A percentile compares a stretch with the other conserved stretches of the same genome.
These are phyloP conservation scores for Lamproptera curius DNA, from an alignment of 2,888 invertebrate species.

Conservation along the genomic window DNA sequence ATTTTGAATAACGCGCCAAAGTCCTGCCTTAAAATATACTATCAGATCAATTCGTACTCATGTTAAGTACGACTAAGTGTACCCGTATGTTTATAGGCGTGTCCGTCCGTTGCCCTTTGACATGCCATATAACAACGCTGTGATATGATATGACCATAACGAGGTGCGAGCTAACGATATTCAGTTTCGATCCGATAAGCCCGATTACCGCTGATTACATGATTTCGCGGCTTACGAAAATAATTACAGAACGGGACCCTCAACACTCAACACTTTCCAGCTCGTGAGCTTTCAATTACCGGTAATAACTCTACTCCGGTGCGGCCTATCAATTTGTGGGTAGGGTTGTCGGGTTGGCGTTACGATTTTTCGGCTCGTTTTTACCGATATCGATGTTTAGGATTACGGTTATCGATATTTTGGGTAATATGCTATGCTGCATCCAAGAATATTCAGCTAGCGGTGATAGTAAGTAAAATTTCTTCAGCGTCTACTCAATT, in stretches of 20 bases:
- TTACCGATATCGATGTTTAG: conserved; percentile 30
- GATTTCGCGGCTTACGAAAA: conserved; percentile 42
- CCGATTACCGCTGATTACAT: conserved; percentile 45
- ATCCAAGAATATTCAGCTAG: too few relatives aligned
- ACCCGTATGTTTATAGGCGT: too few relatives aligned
- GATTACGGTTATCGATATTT: too few relatives aligned
- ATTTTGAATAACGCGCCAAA: background rate
- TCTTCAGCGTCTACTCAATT: too few relatives aligned
- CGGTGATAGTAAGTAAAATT: too few relatives aligned
- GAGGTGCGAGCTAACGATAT: conserved; percentile 14
- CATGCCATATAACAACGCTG: background rate
- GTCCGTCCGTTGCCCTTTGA: background rate
- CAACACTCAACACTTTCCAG: conserved; percentile 38
- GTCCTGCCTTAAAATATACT: too few relatives aligned
- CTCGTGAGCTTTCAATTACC: conserved; percentile 66
- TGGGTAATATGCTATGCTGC: too few relatives aligned
- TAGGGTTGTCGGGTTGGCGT: conserved; percentile 35
- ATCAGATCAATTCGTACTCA: too few relatives aligned
- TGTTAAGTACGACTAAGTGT: too few relatives aligned
- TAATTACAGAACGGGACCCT: conserved; percentile 45
- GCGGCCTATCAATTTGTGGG: conserved; percentile 62
- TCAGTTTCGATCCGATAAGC: conserved; percentile 38
- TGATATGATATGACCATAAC: background rate
- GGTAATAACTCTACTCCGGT: conserved; percentile 53
- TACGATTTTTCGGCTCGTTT: background rate